Evolutionary conservation across 2,888 invertebrate genomes (phyloP), one percentile per base, ranked within the genome.

Genomic region (Amblyteles armatorius): DNA sequence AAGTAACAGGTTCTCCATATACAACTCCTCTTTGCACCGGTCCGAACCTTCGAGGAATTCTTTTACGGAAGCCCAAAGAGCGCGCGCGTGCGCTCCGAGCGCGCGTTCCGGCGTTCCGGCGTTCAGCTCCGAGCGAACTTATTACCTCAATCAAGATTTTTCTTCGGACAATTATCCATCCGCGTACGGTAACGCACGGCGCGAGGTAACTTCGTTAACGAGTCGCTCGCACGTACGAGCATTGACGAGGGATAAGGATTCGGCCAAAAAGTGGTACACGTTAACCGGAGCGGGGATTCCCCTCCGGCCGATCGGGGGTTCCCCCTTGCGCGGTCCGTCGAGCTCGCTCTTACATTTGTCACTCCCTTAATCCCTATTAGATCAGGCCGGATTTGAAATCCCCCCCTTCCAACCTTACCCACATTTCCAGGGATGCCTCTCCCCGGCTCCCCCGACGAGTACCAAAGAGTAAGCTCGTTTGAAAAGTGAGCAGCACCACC

Each of bases 301-400:
- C 71, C 80, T 71, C 50, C 48, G 83, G 83, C 71, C 83, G 84
- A 29, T 63, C 29, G 29, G n/a, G 29, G 33, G 63, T 6, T 87
- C 79, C 89, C 88, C 89, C 89, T 87, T n/a, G 33, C 88, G 87
- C 88, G 71, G 76, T 80, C 85, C 77, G 89, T 92, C 92, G 82
- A 79, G 89, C 90, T 92, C 91, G 91, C 92, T 92, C 91, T 93
- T 93, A 93, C 92, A 93, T 93, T 92, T 92, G 93, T 93, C 92
- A 92, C 90, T 90, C 90, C 90, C 91, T 90, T 93, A 91, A 93
- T 93, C 92, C 93, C 92, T 91, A 93, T 93, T 93, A 93, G 91
- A 92, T 91, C 91, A 90, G 89, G 89, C 90, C 89, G 92, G 92
- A 93, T 93, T 93, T 93, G 69, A 77, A 82, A 71, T 79, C 76